Base-by-base conservation (phyloP, 2,888 invertebrate genomes). In the Mythimna ferrago region DNA sequence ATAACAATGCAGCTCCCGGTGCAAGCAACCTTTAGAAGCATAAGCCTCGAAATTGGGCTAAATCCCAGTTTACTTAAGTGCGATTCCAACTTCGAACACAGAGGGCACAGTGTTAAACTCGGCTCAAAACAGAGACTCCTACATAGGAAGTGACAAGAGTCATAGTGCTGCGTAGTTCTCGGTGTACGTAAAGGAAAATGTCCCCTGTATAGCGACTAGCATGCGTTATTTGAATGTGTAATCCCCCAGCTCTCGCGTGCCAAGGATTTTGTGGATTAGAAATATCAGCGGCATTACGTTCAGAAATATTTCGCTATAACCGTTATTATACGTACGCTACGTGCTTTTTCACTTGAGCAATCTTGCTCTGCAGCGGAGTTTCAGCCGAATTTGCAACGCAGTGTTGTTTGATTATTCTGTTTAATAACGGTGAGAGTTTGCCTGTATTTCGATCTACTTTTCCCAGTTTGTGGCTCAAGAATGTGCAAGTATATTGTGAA, bases 181-280 rank as follows among this genome's bases (percentile, higher is more conserved):
- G 65, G 87, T 87, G 89, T 80, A 76, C 32, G 72, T 87, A 87
- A 87, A 87, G 88, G 89, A 90, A 90, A 89, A 86, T 87, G 77
- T 85, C 71, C 65, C 58, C 71, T 32, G 80, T 80, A 78, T 85
- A 85, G 83, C 81, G 84, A 88, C 85, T 86, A 89, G 87, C 87
- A 89, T 90, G 92, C 90, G 90, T 91, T 93, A 93, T 93, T 92
- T 91, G 93, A 91, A 92, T 92, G 86, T 92, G 89, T 92, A 93
- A 93, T 91, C 91, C 90, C 48, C 82, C 73, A 86, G 82, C 86
- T 86, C 82, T 88, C 90, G 89, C 88, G 90, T 93, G 93, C 93
- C 92, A 93, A 93, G 92, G 92, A 91, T 93, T 91, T 89, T 80
- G 88, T 83, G 91, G 92, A 92, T 94, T 93, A 93, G 91, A 90